Evolutionary conservation across 2,888 invertebrate species (phyloP).

Genomic region (Meliscaeva auricollis): DNA sequence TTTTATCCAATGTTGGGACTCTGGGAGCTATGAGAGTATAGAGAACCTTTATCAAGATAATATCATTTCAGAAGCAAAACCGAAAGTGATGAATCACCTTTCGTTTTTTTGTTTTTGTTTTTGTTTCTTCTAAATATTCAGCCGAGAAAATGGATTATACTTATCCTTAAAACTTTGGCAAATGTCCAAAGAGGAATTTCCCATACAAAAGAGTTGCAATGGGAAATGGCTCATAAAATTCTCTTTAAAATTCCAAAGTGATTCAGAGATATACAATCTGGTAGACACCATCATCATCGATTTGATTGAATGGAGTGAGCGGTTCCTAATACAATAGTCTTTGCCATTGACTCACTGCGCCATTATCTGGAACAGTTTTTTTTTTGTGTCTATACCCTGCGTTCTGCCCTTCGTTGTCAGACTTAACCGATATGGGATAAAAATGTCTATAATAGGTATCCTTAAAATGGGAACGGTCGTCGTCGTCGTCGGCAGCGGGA

Average conservation of each 20-base stretch:
- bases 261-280: slow-evolving; percentile 48
- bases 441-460: too few species aligned
- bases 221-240: slow-evolving; percentile 57
- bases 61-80: slow-evolving; percentile 33
- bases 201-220: slow-evolving; percentile 7
- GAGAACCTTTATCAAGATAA: neutral
- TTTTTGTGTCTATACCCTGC: neutral
- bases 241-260: slow-evolving; percentile 48
- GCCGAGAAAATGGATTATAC: slow-evolving; percentile 1
- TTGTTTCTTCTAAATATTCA: neutral
- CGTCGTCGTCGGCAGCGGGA: neutral
- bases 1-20: slow-evolving; percentile 21
- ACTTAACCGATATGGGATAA: slow-evolving; percentile 45
- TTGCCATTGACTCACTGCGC: slow-evolving; percentile 69
- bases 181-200: slow-evolving; percentile 44
- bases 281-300: slow-evolving; percentile 62
- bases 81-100: slow-evolving; percentile 72
- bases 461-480: slow-evolving; percentile 40
- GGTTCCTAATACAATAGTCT: slow-evolving; percentile 5
- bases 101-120: slow-evolving; percentile 12
- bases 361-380: slow-evolving; percentile 32
- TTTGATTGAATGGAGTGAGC: slow-evolving; percentile 24
- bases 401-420: slow-evolving; percentile 30
- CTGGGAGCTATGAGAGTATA: too few species aligned
- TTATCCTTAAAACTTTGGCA: slow-evolving; percentile 46